Conservation (phyloP, 2,888 invertebrate genomes). For the Temnothorax ravouxi region DNA sequence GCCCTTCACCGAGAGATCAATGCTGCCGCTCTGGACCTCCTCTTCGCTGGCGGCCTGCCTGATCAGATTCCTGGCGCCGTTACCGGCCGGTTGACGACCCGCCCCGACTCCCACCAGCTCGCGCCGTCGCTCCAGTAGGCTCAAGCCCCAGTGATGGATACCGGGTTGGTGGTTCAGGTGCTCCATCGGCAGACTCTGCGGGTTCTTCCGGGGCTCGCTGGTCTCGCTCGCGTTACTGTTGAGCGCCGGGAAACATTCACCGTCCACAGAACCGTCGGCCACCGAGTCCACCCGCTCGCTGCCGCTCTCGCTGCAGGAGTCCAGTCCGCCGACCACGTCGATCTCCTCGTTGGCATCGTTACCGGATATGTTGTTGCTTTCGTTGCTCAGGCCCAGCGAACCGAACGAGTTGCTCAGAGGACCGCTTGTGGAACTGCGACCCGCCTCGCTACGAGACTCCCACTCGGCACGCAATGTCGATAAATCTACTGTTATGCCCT, state of each 20-base stretch:
- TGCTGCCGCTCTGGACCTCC: slow-evolving; percentile 85
- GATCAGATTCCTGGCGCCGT: slow-evolving; percentile 56
- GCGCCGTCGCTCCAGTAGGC: slow-evolving; percentile 87
- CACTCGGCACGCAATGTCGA: slow-evolving; percentile 95
- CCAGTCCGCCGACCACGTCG: slow-evolving; percentile 94
- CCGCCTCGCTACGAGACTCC: slow-evolving; percentile 89
- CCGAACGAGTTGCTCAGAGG: slow-evolving; percentile 80
- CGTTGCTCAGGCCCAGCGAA: slow-evolving; percentile 83
- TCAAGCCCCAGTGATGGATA: slow-evolving; percentile 84
- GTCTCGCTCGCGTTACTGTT: slow-evolving; percentile 85
- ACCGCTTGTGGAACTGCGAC: slow-evolving; percentile 84
- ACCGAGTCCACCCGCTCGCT: slow-evolving; percentile 87
- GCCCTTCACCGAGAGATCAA: slow-evolving; percentile 87
- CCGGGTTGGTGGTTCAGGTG: slow-evolving; percentile 83
- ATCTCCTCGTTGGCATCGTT: slow-evolving; percentile 88
- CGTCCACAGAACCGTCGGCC: slow-evolving; percentile 88
- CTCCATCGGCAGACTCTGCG: slow-evolving; percentile 77
- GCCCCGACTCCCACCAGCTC: slow-evolving; percentile 82
- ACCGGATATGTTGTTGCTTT: slow-evolving; percentile 85
- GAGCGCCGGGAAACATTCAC: slow-evolving; percentile 87
- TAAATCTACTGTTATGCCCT: slow-evolving; percentile 95
- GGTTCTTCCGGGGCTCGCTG: slow-evolving; percentile 80
- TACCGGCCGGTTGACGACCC: slow-evolving; percentile 74
- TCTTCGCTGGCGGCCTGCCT: slow-evolving; percentile 78
- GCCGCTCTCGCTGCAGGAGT: slow-evolving; percentile 91